phyloP scores from a whole-genome alignment of 2,797 vertebrate species.

The Benthosema pterotum region DNA sequence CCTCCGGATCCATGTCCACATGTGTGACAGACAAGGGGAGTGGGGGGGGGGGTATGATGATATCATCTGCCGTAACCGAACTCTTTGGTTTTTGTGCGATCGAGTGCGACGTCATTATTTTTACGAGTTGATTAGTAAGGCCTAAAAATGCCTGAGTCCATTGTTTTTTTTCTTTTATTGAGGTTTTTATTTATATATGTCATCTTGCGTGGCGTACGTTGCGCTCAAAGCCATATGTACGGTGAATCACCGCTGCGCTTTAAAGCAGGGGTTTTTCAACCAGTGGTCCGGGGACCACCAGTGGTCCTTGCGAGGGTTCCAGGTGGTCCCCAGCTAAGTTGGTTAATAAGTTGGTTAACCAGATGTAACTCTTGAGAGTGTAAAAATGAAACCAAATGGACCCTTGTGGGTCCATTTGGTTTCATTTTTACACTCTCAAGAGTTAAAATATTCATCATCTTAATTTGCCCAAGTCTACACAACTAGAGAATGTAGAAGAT shows the following conservation, averaged over 20 bases:
- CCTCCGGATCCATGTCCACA: constrained; percentile 14
- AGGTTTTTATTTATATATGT: constrained; percentile 49
- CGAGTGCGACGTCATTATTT: constrained; percentile 52
- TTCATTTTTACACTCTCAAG: too few species aligned
- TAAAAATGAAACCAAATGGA: too few species aligned
- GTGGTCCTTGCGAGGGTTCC: too few species aligned
- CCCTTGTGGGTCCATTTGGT: too few species aligned
- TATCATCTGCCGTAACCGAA: constrained; percentile 41
- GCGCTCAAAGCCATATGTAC: constrained; percentile 41
- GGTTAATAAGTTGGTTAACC: too few species aligned
- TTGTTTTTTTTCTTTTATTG: constrained; percentile 47
- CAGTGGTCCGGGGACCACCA: too few species aligned
- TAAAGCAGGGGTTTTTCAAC: too few species aligned
- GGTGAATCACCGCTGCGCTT: constrained; percentile 54
- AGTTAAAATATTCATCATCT: too few species aligned
- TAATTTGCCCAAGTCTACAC: too few species aligned
- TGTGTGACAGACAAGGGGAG: constrained; percentile 24
- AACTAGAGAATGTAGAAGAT: too few species aligned
- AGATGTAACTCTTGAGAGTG: too few species aligned
- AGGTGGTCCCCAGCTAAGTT: too few species aligned
- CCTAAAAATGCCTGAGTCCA: constrained; percentile 27
- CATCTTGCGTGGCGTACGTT: constrained; percentile 42
- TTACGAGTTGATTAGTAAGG: constrained; percentile 56
- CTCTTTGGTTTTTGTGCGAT: constrained; percentile 51
- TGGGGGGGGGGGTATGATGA: constrained; percentile 42